Evolutionary conservation across 2,113 vertebrate genomes (phyloP), one percentile per base, ranked within the genome.

Genomic region (Myrmecobius fasciatus): DNA sequence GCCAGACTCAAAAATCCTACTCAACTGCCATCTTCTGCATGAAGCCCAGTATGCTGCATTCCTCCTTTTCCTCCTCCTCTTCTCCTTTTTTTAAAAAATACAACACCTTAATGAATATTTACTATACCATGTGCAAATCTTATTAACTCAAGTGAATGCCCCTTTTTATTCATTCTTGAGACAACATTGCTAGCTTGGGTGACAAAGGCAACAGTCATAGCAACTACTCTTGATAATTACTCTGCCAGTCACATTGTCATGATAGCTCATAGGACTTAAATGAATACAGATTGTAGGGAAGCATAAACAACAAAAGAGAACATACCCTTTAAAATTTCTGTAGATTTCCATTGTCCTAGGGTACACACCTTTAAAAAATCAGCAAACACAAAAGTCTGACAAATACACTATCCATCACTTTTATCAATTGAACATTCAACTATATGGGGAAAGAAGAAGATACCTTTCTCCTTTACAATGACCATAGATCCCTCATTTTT

Each of bases 91-190:
- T 51, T 51, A 51, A 51, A 51, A 97, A 88, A 96, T 97, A 98
- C 97, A 98, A 97, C 97, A 97, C 97, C 96, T 95, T 91, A 96
- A 94, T 92, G 96, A 96, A 94, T 94, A 94, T 54, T 96, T 43
- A 97, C 96, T 91, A 97, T 95, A 96, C 96, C 91, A 94, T 98
- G 98, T 99, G 98, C 98, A 98, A 99, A 98, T 91, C 94, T 97
- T 96, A 97, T 97, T 96, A 88, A 97, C 96, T 97, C 97, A 98
- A 93, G 97, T 92, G 93, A 98, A 98, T 97, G 96, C 97, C 75
- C 89, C 97, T 2, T 43, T 96, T 98, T 97, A 98, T 97, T 97
- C 93, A 36, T 36, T 67, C 28, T n/a, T 67, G 3, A 67, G 31
- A 67, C 31, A 60, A 60, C 56, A 17, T 36, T 67, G 60, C 11